Evolutionary conservation across 2,797 vertebrate species (phyloP), one percentile per base, ranked within the genome.

Genomic region (Novumbra hubbsi): DNA sequence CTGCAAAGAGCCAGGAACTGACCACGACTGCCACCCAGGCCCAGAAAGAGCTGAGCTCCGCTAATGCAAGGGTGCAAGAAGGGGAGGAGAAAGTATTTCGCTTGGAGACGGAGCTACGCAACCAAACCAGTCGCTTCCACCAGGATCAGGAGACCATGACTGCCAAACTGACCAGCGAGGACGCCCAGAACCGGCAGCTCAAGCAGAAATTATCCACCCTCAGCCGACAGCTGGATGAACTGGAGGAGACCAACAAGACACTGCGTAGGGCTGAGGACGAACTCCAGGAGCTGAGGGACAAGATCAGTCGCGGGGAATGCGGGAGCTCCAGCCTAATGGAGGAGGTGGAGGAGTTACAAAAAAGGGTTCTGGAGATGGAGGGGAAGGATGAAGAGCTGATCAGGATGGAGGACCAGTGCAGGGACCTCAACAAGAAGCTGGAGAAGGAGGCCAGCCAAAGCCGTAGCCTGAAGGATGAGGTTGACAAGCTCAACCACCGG

Each of bases 341-440:
- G 0, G 97, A 99, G 88, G 95, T 98, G 0, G 96, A 99, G 76
- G 95, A 97, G 81, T 88, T 99, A 75, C 91, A 95, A 65, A 98
- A 97, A 82, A 92, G 95, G 74, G 92, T 98, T 2, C 90, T 98
- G 49, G 96, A 98, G 80, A 98, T 98, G 96, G 97, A 98, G 87
- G 98, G 96, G 64, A 99, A 99, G 89, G 97, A 98, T 2, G 96
- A 98, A 79, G 97, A 98, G 85, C 86, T 98, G 78, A 94, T 96
- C 81, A 93, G 95, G 82, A 96, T 98, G 95, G 97, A 98, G 88
- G 95, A 98, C 73, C 96, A 96, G 82, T 99, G 96, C 86, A 91
- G 94, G 80, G 96, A 98, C 81, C 96, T 99, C 76, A 95, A 95
- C 49, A 96, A 93, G 77, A 98, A 96, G 82, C 92, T 99, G 69